A percentile compares a stretch with the other conserved stretches of the same genome.
phyloP scores from a whole-genome alignment of 2,797 vertebrate species.

The Coendou prehensilis region DNA sequence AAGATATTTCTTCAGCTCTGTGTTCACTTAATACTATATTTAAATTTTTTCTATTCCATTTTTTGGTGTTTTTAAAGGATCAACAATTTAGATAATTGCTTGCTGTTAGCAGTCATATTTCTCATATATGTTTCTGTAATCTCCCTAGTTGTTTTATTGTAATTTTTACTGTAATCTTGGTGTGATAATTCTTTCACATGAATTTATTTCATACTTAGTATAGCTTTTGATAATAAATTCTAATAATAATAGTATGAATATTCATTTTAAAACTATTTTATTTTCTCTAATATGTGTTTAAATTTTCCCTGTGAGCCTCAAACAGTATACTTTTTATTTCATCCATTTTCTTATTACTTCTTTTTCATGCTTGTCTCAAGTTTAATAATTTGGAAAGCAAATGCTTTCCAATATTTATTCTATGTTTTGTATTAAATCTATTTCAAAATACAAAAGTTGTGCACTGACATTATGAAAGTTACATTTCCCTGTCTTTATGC shows the following conservation, averaged over 20 bases:
- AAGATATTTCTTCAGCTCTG: neutral
- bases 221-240: neutral
- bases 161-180: neutral
- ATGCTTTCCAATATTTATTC: neutral
- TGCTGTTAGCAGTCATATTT: neutral
- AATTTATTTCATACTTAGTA: neutral
- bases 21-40: neutral
- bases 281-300: neutral
- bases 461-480: neutral
- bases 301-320: neutral
- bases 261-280: neutral
- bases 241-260: neutral
- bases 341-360: neutral
- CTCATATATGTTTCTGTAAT: neutral
- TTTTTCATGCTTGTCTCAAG: neutral
- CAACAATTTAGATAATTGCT: neutral
- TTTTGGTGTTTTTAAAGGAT: neutral
- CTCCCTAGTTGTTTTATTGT: neutral
- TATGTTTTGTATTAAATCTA: conserved; percentile 1
- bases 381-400: neutral
- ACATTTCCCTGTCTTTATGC: neutral
- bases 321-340: neutral
- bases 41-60: neutral
- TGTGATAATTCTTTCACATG: neutral
- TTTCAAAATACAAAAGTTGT: neutral